Percentiles rank a stretch among this genome's conserved stretches.
phyloP scores from a whole-genome alignment of 1,140 invertebrate species.

The Heterodera schachtii region DNA sequence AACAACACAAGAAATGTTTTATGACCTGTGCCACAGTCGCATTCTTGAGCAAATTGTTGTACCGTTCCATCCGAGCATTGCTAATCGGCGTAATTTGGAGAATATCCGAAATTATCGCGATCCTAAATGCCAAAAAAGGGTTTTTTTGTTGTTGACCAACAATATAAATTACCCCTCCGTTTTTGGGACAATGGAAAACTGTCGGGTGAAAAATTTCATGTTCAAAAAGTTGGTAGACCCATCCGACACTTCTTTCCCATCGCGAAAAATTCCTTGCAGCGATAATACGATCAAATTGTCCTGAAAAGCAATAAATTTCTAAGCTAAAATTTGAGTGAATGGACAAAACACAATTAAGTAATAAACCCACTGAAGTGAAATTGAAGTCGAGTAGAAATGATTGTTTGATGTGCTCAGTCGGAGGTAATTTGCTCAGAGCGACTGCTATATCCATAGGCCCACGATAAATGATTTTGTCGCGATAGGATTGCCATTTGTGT shows the following conservation, averaged over 20 bases:
- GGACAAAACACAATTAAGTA: not conserved
- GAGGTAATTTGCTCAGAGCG: conserved; percentile 39
- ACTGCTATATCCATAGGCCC: conserved; percentile 53
- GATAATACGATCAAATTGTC: conserved; percentile 45
- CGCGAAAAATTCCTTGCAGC: conserved; percentile 49
- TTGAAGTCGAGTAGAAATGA: conserved; percentile 51
- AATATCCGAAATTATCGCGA: conserved; percentile 34
- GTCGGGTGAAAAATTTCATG: conserved; percentile 46
- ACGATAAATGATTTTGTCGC: conserved; percentile 46
- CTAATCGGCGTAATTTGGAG: conserved; percentile 36
- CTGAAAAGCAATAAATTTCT: conserved; percentile 21
- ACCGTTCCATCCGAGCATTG: conserved; percentile 39
- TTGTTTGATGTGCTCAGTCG: conserved; percentile 47
- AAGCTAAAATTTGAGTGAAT: not conserved
- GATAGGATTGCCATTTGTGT: conserved; percentile 49
- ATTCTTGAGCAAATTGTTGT: conserved; percentile 45
- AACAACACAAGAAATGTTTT: conserved; percentile 8
- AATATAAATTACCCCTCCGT: conserved; percentile 71
- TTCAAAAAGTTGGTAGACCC: not conserved
- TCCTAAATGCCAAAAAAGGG: conserved; percentile 4
- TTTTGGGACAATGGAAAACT: conserved; percentile 44
- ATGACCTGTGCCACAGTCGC: conserved; percentile 25
- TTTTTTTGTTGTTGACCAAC: not conserved
- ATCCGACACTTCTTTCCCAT: conserved; percentile 39
- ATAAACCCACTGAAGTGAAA: conserved; percentile 27